Conservation (phyloP, 2,797 vertebrate genomes). For the Discoglossus pictus region DNA sequence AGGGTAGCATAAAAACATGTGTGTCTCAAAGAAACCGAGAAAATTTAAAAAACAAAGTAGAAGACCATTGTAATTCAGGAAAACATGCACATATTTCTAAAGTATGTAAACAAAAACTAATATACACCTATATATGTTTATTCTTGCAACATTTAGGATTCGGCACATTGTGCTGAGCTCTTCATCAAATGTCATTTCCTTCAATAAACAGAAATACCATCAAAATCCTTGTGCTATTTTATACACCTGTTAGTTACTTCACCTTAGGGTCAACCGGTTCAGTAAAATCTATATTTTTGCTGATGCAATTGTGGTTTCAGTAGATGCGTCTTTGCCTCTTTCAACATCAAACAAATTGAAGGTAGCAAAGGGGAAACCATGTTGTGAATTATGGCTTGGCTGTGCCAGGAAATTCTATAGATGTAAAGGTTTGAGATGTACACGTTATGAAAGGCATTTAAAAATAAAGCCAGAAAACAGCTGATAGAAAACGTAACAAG, state of each 20-base stretch:
- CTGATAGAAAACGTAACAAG: constrained; percentile 26
- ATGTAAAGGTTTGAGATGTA: constrained; percentile 33
- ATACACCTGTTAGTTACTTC: constrained; percentile 13
- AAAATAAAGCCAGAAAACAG: constrained; percentile 41
- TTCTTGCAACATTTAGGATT: too few relatives aligned
- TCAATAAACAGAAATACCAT: background rate
- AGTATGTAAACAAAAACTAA: too few relatives aligned
- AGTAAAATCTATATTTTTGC: constrained; percentile 34
- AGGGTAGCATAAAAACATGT: too few relatives aligned
- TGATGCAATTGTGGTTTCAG: constrained; percentile 30
- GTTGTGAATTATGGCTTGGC: constrained; percentile 26
- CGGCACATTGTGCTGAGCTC: too few relatives aligned
- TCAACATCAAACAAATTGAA: constrained; percentile 27
- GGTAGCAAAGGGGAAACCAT: constrained; percentile 10
- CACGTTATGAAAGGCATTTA: constrained; percentile 34
- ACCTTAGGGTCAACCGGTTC: constrained; percentile 13
- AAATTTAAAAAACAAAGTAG: too few relatives aligned
- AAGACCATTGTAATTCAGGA: too few relatives aligned
- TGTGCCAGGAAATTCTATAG: constrained; percentile 15
- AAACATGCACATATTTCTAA: too few relatives aligned
- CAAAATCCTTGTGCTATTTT: constrained; percentile 6
- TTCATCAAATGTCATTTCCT: background rate
- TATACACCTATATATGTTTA: too few relatives aligned
- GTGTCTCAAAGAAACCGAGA: too few relatives aligned
- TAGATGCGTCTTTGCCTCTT: constrained; percentile 24